Evolutionary conservation across 2,113 vertebrate species (phyloP).

Genomic region (Lophura nycthemera): DNA sequence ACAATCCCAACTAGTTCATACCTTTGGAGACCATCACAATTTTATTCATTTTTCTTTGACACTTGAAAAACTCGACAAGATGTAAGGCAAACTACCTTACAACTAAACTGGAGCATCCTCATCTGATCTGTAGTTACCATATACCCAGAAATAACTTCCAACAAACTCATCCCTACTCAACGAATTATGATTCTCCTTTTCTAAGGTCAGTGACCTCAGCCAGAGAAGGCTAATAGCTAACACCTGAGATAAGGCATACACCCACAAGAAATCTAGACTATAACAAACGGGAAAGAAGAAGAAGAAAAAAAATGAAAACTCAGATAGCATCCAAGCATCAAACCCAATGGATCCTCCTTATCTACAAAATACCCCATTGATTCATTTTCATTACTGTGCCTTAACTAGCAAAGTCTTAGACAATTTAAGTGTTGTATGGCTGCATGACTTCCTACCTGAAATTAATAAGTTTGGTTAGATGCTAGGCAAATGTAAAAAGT

Average conservation of each 20-base stretch:
- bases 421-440: not conserved
- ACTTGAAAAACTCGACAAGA: not conserved
- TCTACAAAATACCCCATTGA: not conserved
- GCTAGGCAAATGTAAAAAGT: accelerated
- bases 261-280: not conserved
- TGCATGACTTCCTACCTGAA: not conserved
- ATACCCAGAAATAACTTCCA: not conserved
- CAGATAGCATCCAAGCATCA: not conserved
- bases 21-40: not conserved
- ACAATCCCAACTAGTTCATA: not conserved
- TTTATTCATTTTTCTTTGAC: not conserved
- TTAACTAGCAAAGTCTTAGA: not conserved
- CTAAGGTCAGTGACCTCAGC: not conserved
- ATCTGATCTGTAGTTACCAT: not conserved
- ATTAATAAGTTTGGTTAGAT: not conserved
- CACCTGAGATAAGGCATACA: not conserved
- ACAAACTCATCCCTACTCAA: not conserved
- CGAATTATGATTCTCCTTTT: not conserved
- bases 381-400: not conserved
- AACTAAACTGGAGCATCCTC: not conserved
- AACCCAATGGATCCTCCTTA: not conserved
- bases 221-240: not conserved
- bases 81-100: not conserved
- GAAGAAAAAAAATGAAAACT: not conserved
- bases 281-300: not conserved